Conservation (phyloP, 2,113 vertebrate genomes). For the Hyaena hyaena region DNA sequence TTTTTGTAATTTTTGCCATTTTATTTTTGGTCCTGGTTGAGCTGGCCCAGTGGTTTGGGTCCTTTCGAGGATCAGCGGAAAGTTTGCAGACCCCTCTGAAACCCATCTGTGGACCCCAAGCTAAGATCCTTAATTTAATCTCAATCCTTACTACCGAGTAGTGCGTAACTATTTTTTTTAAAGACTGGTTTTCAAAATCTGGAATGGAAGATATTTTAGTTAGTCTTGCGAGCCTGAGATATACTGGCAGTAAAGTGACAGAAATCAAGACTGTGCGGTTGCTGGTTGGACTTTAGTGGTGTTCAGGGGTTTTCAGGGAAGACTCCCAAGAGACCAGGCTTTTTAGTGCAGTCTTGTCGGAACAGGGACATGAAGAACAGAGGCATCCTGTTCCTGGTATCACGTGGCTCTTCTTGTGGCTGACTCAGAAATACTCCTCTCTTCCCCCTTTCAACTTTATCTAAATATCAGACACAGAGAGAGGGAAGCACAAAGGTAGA, state of each 20-base stretch:
- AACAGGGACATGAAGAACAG: background rate
- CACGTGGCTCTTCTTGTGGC: background rate
- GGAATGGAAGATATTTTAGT: background rate
- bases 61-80: slow-evolving; percentile 37
- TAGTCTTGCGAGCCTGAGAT: background rate
- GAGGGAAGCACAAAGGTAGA: background rate
- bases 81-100: background rate
- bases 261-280: background rate
- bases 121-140: slow-evolving; percentile 56
- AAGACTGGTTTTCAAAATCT: slow-evolving; percentile 37
- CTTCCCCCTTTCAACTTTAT: background rate
- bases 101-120: background rate
- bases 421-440: slow-evolving; percentile 37
- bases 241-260: background rate
- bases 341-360: background rate
- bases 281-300: background rate
- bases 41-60: slow-evolving; percentile 23
- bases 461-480: background rate
- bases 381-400: background rate
- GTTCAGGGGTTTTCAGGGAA: background rate
- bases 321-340: background rate
- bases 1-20: slow-evolving; percentile 25
- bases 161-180: background rate
- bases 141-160: background rate
- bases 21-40: slow-evolving; percentile 31